These are phyloP conservation scores for Odiellus spinosus DNA, from an alignment of 2,888 invertebrate species.

Conservation along the genomic window DNA sequence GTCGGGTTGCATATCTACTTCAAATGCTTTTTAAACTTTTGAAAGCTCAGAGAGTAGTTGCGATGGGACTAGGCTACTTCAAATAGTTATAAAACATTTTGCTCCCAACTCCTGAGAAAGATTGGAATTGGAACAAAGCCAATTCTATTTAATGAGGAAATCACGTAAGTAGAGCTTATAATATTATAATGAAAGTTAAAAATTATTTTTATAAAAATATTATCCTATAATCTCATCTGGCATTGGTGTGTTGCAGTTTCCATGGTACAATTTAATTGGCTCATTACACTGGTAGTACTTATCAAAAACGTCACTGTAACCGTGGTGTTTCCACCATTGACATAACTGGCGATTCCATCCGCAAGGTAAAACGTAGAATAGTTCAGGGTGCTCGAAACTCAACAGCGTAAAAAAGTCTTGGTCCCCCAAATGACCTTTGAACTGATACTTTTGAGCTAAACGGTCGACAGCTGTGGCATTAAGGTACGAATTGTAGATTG, in stretches of 20 bases:
- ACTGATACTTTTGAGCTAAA: conserved; percentile 30
- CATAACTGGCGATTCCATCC: conserved; percentile 66
- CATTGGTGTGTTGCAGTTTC: conserved; percentile 34
- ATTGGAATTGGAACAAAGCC: too few species aligned
- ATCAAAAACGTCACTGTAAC: conserved; percentile 39
- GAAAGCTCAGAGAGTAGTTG: too few species aligned
- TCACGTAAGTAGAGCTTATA: too few species aligned
- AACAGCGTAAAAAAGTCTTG: conserved; percentile 63
- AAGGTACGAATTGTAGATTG: conserved; percentile 40
- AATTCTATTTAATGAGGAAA: too few species aligned
- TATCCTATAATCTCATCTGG: conserved; percentile 5
- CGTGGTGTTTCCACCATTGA: conserved; percentile 49
- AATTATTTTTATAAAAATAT: too few species aligned
- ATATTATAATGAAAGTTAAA: too few species aligned
- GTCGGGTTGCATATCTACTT: too few species aligned
- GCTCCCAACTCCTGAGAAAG: too few species aligned
- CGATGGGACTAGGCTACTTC: too few species aligned
- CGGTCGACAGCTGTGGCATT: conserved; percentile 22
- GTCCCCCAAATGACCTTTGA: conserved; percentile 56
- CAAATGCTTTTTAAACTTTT: too few species aligned
- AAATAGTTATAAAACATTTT: too few species aligned
- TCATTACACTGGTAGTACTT: conserved; percentile 51
- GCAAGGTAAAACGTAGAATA: conserved; percentile 56
- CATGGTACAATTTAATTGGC: conserved; percentile 50
- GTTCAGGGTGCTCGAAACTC: conserved; percentile 46